Percentiles rank a stretch among this genome's conserved stretches.
Conservation (phyloP, 2,113 vertebrate species). For the Pterocles burchelli region DNA sequence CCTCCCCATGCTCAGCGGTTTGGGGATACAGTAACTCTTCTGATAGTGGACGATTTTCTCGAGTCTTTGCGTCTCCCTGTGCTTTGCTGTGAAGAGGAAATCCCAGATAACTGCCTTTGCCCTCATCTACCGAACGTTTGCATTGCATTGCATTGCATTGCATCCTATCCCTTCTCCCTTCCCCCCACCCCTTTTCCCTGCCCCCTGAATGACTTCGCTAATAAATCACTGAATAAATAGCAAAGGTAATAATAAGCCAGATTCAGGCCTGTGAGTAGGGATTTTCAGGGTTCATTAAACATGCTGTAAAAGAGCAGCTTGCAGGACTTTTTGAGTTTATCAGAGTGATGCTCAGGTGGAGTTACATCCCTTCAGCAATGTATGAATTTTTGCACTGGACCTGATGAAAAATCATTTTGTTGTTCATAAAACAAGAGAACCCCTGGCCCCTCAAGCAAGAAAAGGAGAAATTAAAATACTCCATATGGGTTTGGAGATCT, state of each 20-base stretch:
- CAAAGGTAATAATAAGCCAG: conserved; percentile 21
- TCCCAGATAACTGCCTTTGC: background rate
- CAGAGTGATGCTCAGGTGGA: background rate
- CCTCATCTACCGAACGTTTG: background rate
- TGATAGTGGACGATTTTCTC: background rate
- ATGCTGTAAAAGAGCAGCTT: background rate
- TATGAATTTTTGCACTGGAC: background rate
- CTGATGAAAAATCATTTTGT: background rate
- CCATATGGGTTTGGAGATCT: background rate
- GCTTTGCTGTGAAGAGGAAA: background rate
- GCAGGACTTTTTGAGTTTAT: background rate
- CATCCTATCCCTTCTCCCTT: background rate
- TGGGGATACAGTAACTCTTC: background rate
- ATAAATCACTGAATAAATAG: background rate
- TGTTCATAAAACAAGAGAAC: background rate
- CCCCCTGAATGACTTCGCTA: background rate
- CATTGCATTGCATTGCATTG: background rate
- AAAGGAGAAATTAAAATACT: background rate
- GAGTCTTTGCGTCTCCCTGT: background rate
- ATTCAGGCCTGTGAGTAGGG: background rate
- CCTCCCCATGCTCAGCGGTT: background rate
- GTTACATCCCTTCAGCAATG: background rate
- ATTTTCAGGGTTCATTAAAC: background rate
- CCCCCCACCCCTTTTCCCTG: background rate
- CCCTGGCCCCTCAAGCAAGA: background rate